Conservation (phyloP, 1,140 invertebrate species). For the Drosophila punjabiensis region DNA sequence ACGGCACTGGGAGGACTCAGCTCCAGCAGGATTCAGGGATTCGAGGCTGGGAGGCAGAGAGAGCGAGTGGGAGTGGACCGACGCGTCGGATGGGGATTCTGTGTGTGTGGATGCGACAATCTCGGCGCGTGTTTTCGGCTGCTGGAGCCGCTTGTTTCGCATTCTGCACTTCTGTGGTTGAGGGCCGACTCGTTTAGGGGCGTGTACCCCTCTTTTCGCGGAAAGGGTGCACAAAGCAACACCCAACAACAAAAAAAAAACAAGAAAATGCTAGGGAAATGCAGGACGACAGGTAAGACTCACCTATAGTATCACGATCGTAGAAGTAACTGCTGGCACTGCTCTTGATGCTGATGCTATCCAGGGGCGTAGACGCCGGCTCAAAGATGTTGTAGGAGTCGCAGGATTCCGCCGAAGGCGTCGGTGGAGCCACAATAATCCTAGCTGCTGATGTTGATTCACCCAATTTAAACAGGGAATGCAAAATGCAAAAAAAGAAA, state of each 20-base stretch:
- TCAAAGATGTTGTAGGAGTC: constrained; percentile 71
- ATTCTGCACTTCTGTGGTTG: constrained; percentile 75
- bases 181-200: constrained; percentile 73
- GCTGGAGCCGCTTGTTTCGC: constrained; percentile 66
- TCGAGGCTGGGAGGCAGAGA: background rate
- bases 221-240: background rate
- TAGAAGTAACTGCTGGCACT: constrained; percentile 70
- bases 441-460: background rate
- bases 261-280: background rate
- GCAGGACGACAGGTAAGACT: constrained; percentile 20
- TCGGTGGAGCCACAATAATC: constrained; percentile 37
- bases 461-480: background rate
- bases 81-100: background rate
- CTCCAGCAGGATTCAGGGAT: constrained; percentile 12
- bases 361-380: constrained; percentile 61
- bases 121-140: constrained; percentile 45
- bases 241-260: background rate
- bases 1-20: constrained; percentile 3
- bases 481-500: constrained; percentile 13
- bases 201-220: constrained; percentile 53
- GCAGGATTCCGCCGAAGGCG: constrained; percentile 62
- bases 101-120: constrained; percentile 40
- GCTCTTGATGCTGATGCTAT: constrained; percentile 74
- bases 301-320: constrained; percentile 68
- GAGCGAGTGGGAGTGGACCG: background rate